A percentile compares a stretch with the other conserved stretches of the same genome.
phyloP scores from a whole-genome alignment of 2,888 invertebrate genomes.

The Hermodice carunculata region DNA sequence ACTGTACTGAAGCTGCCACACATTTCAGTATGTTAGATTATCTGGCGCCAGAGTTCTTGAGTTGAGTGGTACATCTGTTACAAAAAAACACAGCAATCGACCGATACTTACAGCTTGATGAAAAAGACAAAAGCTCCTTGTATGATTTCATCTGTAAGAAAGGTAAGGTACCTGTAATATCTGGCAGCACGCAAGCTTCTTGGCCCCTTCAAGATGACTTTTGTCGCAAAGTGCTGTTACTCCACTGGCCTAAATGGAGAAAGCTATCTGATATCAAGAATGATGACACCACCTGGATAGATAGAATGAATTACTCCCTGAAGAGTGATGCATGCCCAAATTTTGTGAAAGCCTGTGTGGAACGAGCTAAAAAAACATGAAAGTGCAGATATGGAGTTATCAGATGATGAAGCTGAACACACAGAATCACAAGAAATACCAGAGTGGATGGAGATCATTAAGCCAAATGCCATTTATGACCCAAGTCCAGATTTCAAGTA shows the following conservation, averaged over 20 bases:
- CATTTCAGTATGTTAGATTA: too few species aligned
- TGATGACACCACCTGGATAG: slow-evolving; percentile 30
- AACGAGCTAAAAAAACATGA: neutral
- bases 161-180: slow-evolving; percentile 17
- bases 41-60: too few species aligned
- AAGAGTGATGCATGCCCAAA: slow-evolving; percentile 38
- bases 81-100: too few species aligned
- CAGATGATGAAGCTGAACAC: neutral
- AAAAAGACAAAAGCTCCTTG: too few species aligned
- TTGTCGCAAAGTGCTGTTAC: slow-evolving; percentile 28
- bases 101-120: too few species aligned
- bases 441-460: slow-evolving; percentile 38
- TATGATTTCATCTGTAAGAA: too few species aligned
- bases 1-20: too few species aligned
- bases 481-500: slow-evolving; percentile 23
- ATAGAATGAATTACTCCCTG: slow-evolving; percentile 29
- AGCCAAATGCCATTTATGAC: slow-evolving; percentile 23
- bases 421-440: slow-evolving; percentile 29
- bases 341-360: slow-evolving; percentile 15
- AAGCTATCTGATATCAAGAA: slow-evolving; percentile 35
- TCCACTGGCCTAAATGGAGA: slow-evolving; percentile 43
- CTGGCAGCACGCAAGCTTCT: slow-evolving; percentile 14
- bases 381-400: neutral
- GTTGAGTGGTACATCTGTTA: too few species aligned
- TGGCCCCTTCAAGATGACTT: slow-evolving; percentile 41